Base-by-base conservation (phyloP, 2,113 vertebrate species). In the Raja brachyura region DNA sequence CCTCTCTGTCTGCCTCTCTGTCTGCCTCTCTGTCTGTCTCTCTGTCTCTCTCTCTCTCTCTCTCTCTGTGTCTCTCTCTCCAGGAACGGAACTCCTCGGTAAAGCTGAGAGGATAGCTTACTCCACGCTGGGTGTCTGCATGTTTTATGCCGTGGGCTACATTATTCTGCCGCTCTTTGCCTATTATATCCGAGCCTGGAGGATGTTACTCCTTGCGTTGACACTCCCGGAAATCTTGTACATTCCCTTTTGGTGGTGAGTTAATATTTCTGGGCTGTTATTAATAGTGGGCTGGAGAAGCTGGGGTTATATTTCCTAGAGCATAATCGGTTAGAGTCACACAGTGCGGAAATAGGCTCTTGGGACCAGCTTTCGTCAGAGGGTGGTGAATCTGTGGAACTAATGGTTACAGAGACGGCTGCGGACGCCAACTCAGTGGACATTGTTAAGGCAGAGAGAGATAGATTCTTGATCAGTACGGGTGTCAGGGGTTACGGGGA, bases 221-320 rank as follows among this genome's bases (percentile, higher is more conserved):
- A 95, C 96, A 0, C 0, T 97, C 70, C 97, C 98, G 0, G 96
- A 97, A 39, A 93, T 97, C 93, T 93, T 98, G 39, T 97, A 81
- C 90, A 31, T 96, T 4, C 96, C 95, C 0, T 94, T 99, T 0
- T 99, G 98, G 98, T 99, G 98, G 98, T 99, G 95, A 97, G 98
- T 98, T 93, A 39, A n/a, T 63, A 63, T 63, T 63, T 28, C 31
- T 63, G 16, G 7, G 14, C 25, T 88, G 59, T 88, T 86, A 59
- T 61, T n/a, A 88, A 88, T 33, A 33, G 4, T 48, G 39, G 39
- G 39, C 39, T 48, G 39, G 39, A 48, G 39, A 48, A 48, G 39
- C 39, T 48, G 39, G 39, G 39, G 39, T 48, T 48, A 48, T 48
- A 48, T 48, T 48, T 48, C 1, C 39, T 48, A 3, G 39, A 48